Conservation (phyloP, 2,113 vertebrate genomes). For the Xerus inauris region DNA sequence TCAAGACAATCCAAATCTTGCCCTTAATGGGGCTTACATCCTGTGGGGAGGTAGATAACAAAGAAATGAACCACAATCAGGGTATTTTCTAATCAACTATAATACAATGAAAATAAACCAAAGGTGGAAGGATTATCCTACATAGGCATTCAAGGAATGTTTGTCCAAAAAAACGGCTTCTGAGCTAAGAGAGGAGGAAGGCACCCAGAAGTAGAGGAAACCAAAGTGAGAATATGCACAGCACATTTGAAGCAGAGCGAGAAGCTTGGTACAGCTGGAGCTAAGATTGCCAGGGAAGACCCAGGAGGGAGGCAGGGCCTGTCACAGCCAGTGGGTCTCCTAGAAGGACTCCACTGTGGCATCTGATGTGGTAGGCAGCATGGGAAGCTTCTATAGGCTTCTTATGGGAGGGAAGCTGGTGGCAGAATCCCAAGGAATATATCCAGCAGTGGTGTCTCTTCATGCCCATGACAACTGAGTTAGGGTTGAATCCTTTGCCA, state of each 20-base stretch:
- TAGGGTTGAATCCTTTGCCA: background rate
- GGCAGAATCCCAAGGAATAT: background rate
- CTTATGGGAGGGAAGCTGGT: background rate
- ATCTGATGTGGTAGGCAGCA: too few relatives aligned
- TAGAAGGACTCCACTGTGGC: background rate
- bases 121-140: background rate
- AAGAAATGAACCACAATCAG: background rate
- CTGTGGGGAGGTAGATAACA: background rate
- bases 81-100: background rate
- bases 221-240: background rate
- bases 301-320: background rate
- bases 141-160: background rate
- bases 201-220: background rate
- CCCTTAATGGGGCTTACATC: background rate
- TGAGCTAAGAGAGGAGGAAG: background rate
- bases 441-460: background rate
- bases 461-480: background rate
- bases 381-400: background rate
- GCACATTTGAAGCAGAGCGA: background rate
- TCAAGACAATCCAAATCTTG: background rate
- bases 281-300: background rate
- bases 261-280: background rate
- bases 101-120: conserved; percentile 3
- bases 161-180: background rate
- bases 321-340: background rate